Percentiles rank a stretch among this genome's conserved stretches.
Evolutionary conservation across 2,113 vertebrate genomes (phyloP).

Genomic region (Hydrolagus affinis): DNA sequence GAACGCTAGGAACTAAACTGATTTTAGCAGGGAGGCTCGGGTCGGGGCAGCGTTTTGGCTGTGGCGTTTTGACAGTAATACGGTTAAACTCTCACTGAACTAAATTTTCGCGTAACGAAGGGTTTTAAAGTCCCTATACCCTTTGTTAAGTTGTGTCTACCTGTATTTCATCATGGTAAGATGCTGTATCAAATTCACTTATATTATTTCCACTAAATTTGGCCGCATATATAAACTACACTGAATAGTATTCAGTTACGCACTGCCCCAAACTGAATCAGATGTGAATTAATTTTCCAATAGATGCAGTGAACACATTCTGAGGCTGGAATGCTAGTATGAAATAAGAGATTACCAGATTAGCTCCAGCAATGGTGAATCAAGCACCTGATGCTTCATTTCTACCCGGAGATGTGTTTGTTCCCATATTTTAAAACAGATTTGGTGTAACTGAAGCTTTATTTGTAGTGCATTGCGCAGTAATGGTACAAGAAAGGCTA

Average conservation of each 20-base stretch:
- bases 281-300: background rate
- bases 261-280: background rate
- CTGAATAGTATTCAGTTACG: background rate
- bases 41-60: no score
- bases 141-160: no score
- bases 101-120: no score
- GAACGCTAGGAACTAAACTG: no score
- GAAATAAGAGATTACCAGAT: background rate
- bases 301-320: background rate
- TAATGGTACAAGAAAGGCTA: background rate
- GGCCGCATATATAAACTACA: background rate
- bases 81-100: no score
- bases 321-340: background rate
- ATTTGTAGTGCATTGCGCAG: background rate
- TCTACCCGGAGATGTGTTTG: background rate
- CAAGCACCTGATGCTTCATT: background rate
- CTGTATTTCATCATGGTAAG: no score
- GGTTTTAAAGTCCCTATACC: no score
- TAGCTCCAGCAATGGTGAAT: background rate
- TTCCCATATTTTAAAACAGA: background rate
- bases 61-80: no score
- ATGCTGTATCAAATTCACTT: no score
- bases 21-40: no score
- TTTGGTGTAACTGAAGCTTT: background rate
- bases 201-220: no score